Conservation (phyloP, 2,113 vertebrate species). For the Phasianus colchicus region DNA sequence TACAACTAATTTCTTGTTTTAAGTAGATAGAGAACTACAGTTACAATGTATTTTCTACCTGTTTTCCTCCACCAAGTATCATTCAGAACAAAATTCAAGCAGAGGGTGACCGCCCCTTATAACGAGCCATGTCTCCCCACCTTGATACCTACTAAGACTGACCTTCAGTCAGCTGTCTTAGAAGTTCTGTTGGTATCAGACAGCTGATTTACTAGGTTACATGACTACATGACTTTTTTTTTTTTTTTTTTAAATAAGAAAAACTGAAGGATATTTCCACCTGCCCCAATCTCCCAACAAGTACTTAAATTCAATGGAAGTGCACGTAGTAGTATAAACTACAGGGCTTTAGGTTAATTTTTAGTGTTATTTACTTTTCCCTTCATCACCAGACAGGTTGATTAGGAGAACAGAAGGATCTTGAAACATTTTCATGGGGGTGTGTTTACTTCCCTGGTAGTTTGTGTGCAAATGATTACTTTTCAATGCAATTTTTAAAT, state of each 20-base stretch:
- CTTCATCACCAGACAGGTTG: background rate
- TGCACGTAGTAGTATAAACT: background rate
- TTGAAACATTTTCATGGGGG: no score
- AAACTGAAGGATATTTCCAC: background rate
- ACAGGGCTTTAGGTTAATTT: background rate
- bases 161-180: background rate
- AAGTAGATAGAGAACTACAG: background rate
- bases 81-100: background rate
- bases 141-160: background rate
- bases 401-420: background rate
- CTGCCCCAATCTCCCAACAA: background rate
- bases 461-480: background rate
- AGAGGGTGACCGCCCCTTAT: background rate
- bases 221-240: background rate
- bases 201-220: background rate
- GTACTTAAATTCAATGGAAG: background rate
- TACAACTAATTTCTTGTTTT: background rate
- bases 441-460: background rate
- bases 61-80: background rate
- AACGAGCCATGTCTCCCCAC: background rate
- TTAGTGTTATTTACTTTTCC: background rate
- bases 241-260: background rate
- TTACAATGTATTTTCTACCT: background rate
- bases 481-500: background rate
- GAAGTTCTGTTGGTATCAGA: background rate